phyloP scores from a whole-genome alignment of 2,888 invertebrate species.

The Elegia similella region DNA sequence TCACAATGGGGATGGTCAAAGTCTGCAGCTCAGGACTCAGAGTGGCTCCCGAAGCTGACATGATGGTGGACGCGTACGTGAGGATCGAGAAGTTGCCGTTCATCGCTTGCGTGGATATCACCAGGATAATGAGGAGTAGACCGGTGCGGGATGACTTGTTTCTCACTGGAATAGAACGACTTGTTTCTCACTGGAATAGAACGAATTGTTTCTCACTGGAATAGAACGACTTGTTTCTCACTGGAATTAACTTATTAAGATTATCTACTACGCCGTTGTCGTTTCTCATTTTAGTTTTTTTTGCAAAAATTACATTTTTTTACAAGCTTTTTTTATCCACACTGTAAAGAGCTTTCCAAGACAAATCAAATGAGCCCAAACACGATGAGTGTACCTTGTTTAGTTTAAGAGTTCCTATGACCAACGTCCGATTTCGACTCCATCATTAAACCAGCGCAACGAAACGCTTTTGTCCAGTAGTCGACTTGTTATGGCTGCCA shows the following conservation, averaged over 20 bases:
- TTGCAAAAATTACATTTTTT: too few species aligned
- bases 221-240: slow-evolving; percentile 47
- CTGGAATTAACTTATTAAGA: slow-evolving; percentile 33
- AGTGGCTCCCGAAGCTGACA: slow-evolving; percentile 51
- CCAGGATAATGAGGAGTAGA: slow-evolving; percentile 36
- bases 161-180: slow-evolving; percentile 50
- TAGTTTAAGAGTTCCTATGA: too few species aligned
- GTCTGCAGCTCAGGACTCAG: slow-evolving; percentile 57
- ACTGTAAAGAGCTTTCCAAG: too few species aligned
- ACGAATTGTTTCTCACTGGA: slow-evolving; percentile 49
- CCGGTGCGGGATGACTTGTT: slow-evolving; percentile 50
- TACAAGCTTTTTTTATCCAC: too few species aligned
- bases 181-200: slow-evolving; percentile 52
- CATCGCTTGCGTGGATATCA: slow-evolving; percentile 39
- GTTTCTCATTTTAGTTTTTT: too few species aligned
- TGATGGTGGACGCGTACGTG: slow-evolving; percentile 52
- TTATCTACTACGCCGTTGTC: too few species aligned
- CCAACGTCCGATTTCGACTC: too few species aligned
- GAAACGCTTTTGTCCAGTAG: too few species aligned
- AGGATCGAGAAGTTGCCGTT: slow-evolving; percentile 55
- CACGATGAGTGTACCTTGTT: too few species aligned
- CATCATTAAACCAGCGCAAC: too few species aligned
- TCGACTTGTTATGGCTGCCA: too few species aligned
- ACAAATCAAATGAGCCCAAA: too few species aligned
- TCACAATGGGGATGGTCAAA: slow-evolving; percentile 56